Percentiles rank a stretch among this genome's conserved stretches.
Conservation (phyloP, 2,797 vertebrate genomes). For the Botia kubotai region DNA sequence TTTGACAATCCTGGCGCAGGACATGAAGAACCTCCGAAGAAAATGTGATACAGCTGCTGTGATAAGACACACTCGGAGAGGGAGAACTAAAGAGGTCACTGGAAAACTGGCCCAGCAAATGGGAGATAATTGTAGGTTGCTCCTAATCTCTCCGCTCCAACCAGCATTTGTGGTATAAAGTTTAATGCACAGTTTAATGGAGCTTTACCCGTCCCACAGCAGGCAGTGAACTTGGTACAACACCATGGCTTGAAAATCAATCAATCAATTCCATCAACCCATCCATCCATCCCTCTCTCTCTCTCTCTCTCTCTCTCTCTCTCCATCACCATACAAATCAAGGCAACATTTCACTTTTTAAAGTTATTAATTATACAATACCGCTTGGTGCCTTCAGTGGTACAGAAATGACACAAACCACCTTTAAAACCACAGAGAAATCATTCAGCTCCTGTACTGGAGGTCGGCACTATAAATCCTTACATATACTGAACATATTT, state of each 20-base stretch:
- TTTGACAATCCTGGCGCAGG: slow-evolving; percentile 56
- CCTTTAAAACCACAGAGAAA: not conserved
- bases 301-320: too few species aligned
- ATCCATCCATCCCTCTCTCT: too few species aligned
- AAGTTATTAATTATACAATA: not conserved
- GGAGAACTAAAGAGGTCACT: slow-evolving; percentile 29
- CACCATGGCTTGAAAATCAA: not conserved
- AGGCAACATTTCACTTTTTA: not conserved
- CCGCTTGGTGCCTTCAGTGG: not conserved
- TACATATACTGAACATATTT: not conserved
- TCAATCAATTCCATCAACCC: too few species aligned
- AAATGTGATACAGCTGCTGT: slow-evolving; percentile 61
- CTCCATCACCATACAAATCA: too few species aligned
- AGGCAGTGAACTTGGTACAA: not conserved
- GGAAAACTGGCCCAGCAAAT: slow-evolving; percentile 28
- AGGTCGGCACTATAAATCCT: slow-evolving; percentile 18
- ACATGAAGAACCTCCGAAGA: slow-evolving; percentile 48
- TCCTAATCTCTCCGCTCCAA: not conserved
- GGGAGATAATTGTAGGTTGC: slow-evolving; percentile 2
- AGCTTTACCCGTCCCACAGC: not conserved
- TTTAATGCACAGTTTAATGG: slow-evolving; percentile 20
- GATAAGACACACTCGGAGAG: slow-evolving; percentile 50
- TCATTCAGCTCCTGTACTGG: not conserved
- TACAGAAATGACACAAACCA: not conserved
- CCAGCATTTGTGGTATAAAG: slow-evolving; percentile 33